These are phyloP conservation scores for Coenonympha glycerion DNA, from an alignment of 2,888 invertebrate genomes.

Conservation along the genomic window DNA sequence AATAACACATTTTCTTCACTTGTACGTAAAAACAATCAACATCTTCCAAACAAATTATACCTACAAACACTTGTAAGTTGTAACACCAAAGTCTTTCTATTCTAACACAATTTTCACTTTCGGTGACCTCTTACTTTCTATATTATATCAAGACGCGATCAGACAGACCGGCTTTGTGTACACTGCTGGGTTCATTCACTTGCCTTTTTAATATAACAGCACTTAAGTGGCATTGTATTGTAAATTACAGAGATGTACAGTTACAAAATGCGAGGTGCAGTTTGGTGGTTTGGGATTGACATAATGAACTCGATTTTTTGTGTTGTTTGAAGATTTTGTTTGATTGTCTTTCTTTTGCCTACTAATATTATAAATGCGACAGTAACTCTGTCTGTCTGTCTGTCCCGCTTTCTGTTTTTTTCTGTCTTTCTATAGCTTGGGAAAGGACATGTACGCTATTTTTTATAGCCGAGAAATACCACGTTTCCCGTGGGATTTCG, in stretches of 20 bases:
- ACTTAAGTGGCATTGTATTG: background rate
- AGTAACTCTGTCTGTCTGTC: too few species aligned
- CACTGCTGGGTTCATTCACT: background rate
- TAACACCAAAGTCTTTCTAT: constrained; percentile 26
- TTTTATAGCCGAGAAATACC: too few species aligned
- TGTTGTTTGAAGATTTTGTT: background rate
- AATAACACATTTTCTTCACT: too few species aligned
- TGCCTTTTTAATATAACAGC: background rate
- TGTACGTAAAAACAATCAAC: background rate
- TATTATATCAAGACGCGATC: constrained; percentile 13
- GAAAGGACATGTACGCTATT: too few species aligned
- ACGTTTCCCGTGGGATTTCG: too few species aligned
- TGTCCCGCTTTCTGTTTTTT: too few species aligned
- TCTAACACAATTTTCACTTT: constrained; percentile 39
- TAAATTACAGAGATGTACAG: background rate
- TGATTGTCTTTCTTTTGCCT: background rate
- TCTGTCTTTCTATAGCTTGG: too few species aligned
- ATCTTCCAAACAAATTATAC: background rate
- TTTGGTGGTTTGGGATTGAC: background rate
- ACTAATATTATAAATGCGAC: too few species aligned
- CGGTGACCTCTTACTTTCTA: constrained; percentile 38
- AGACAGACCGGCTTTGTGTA: background rate
- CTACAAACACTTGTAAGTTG: background rate
- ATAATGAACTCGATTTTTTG: constrained; percentile 4
- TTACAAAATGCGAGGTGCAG: constrained; percentile 3